Evolutionary conservation across 2,797 vertebrate species (phyloP), one percentile per base, ranked within the genome.

Genomic region (Sphaeramia orbicularis): DNA sequence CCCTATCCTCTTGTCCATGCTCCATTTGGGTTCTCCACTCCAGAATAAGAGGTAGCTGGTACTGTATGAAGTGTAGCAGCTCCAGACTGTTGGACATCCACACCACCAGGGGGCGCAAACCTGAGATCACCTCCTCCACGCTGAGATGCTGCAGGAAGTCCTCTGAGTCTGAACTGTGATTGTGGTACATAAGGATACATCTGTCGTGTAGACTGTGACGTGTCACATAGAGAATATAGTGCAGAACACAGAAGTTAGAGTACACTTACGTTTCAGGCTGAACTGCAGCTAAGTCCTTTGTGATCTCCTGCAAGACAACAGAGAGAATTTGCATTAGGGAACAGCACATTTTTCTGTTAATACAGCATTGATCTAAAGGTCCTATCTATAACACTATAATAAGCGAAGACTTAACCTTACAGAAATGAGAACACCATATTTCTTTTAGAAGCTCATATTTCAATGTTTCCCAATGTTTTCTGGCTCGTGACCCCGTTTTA

Each of bases 81-180:
- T 95, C 94, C 50, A 95, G 80, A 49, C 91, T 87, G 84, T 95
- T 95, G 62, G 94, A 88, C 94, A 95, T 94, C 94, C 94, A 95
- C 21, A 92, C 83, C 69, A 93, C 87, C 56, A 95, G 87, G 13
- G 94, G 92, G 70, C 82, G 83, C 64, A 95, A 86, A 13, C 87
- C 92, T 14, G 78, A 76, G n/a, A 91, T 81, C 15, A 90, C 49
- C 37, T 87, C 86, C 3, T 71, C 57, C n/a, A 85, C 70, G 9
- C 43, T 44, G 40, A 79, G 65, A 7, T 50, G 55, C 13, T 53
- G 51, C 18, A 52, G 48, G 21, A 24, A 24, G 4, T 84, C 73
- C 10, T 84, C 84, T 4, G 66, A n/a, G 30, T 70, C 66, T 24
- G 65, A 60, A 8, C 18, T 65, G 10, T 63, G 50, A 36, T 86